phyloP scores from a whole-genome alignment of 1,140 invertebrate genomes.

The Cyclargus thomasi region DNA sequence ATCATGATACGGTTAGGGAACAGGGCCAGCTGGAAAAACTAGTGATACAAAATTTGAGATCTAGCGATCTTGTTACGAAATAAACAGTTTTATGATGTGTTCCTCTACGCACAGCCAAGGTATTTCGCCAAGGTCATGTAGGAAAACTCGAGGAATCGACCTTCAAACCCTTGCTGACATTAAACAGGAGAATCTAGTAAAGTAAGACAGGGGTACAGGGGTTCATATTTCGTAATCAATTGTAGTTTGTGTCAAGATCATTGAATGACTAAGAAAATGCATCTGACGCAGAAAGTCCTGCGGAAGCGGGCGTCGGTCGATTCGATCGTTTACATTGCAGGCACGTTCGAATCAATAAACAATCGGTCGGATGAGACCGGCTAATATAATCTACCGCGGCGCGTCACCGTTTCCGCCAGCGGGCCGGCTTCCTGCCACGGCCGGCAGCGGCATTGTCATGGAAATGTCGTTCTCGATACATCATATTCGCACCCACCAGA shows the following conservation, averaged over 20 bases:
- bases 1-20: no score
- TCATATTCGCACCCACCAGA: slow-evolving; percentile 1
- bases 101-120: not conserved
- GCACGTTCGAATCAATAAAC: slow-evolving; percentile 31
- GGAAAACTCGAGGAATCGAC: not conserved
- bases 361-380: slow-evolving; percentile 19
- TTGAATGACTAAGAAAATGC: no score
- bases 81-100: no score
- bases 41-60: no score
- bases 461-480: slow-evolving; percentile 45
- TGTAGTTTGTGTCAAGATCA: no score
- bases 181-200: no score
- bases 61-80: no score
- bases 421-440: slow-evolving; percentile 41
- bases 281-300: not conserved
- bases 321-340: slow-evolving; percentile 24
- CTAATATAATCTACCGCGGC: slow-evolving; percentile 13
- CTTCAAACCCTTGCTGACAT: not conserved
- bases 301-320: not conserved
- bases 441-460: slow-evolving; percentile 45
- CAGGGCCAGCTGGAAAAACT: no score
- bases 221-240: no score
- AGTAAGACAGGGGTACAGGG: no score
- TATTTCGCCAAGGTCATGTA: not conserved
- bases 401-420: slow-evolving; percentile 19